These are phyloP conservation scores for Heliothis subflexa DNA, from an alignment of 1,140 invertebrate genomes.

Conservation along the genomic window DNA sequence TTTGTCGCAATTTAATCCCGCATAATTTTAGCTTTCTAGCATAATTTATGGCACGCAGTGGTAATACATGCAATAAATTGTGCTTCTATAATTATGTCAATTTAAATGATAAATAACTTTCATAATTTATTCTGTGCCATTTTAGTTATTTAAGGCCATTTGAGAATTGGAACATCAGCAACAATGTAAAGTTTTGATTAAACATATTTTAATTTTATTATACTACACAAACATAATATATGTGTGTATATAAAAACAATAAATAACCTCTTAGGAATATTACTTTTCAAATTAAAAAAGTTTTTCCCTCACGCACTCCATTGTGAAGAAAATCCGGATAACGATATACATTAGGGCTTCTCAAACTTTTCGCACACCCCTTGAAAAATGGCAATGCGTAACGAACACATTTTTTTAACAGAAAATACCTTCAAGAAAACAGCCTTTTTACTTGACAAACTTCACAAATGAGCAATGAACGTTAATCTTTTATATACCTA, in stretches of 20 bases:
- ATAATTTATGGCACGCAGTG: slow-evolving; percentile 45
- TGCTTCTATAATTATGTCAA: slow-evolving; percentile 32
- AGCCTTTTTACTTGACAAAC: no score
- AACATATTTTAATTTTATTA: no score
- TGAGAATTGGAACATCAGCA: not conserved
- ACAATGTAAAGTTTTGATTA: no score
- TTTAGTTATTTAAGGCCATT: not conserved
- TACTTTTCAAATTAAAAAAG: slow-evolving; percentile 14
- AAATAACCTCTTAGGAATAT: not conserved
- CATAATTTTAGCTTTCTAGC: slow-evolving; percentile 41
- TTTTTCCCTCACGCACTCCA: slow-evolving; percentile 4
- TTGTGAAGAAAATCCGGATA: slow-evolving; percentile 6
- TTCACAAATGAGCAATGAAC: not conserved
- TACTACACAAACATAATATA: no score
- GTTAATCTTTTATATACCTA: no score
- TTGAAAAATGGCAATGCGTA: not conserved
- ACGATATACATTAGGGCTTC: slow-evolving; percentile 26
- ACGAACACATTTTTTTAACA: not conserved
- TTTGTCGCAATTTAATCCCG: slow-evolving; percentile 34
- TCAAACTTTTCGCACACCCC: slow-evolving; percentile 17
- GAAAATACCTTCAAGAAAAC: not conserved
- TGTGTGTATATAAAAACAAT: not conserved
- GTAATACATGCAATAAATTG: slow-evolving; percentile 42
- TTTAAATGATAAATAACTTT: slow-evolving; percentile 32
- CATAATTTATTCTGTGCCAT: slow-evolving; percentile 10